Evolutionary conservation across 2,888 invertebrate genomes (phyloP), one percentile per base, ranked within the genome.

Genomic region (Leptopilina drosophilae): DNA sequence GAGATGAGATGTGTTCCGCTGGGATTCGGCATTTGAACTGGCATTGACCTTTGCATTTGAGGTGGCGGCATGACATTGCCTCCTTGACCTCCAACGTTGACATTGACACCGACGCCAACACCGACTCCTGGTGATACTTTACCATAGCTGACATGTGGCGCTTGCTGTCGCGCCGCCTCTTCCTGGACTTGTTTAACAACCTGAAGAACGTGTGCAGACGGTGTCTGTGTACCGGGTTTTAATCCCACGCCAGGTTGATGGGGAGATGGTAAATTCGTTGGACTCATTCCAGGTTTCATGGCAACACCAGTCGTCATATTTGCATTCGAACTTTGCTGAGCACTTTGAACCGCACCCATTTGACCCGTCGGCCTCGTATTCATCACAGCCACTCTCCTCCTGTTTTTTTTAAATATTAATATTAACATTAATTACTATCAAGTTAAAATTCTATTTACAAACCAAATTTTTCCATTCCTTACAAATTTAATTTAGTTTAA

Each of bases 121-220:
- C 89, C 88, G 6, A 87, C 88, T 1, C 89, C 89, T 59, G 95
- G 95, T 78, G 93, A 93, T 8, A 94, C 94, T 92, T 97, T 97
- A 84, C 97, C 97, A 88, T 96, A 97, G 76, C 94, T 93, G 11
- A 93, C 93, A 87, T 96, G 96, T 56, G 97, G 96, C 69, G 95
- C 96, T 90, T 97, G 97, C 90, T 98, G 97, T 66, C 97, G 93
- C 9, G 97, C 97, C 76, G 97, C 98, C 90, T 97, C 97, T 89
- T 97, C 98, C 91, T 98, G 98, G 5, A 98, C 96, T 93, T 96
- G 96, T 87, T 96, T 96, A 77, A 96, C 94, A 80, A 95, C 96
- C 92, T 97, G 97, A 87, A 97, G 94, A 76, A 97, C 97, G 90
- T 96, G 96, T 5, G 96, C 95, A 11, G 96, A 95, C 11, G 96